Percentiles rank a stretch among this genome's conserved stretches.
Conservation (phyloP, 2,113 vertebrate genomes). For the Rallus limicola region DNA sequence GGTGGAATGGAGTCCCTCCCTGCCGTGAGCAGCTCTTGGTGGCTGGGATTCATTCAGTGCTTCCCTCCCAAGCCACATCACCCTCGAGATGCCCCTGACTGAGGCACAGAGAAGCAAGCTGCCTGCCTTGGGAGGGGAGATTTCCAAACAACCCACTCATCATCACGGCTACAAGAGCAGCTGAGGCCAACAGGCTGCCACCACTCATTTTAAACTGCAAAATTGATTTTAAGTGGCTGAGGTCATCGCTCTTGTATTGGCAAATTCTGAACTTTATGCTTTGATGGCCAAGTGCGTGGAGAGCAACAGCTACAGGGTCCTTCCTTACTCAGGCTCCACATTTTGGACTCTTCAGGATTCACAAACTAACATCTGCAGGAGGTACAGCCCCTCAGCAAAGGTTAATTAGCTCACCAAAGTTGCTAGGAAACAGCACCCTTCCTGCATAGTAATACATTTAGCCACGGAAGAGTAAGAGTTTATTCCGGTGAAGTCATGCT, state of each 20-base stretch:
- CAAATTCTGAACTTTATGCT: neutral
- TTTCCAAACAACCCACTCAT: neutral
- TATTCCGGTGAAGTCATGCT: neutral
- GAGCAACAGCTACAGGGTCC: neutral
- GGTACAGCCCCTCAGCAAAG: neutral
- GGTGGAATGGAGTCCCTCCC: neutral
- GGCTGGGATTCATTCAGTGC: neutral
- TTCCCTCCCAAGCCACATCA: rapidly evolving
- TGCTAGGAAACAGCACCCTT: conserved; percentile 37
- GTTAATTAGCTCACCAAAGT: conserved; percentile 9
- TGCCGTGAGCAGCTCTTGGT: rapidly evolving
- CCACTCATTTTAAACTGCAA: neutral
- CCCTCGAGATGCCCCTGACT: rapidly evolving
- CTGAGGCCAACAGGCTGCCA: neutral
- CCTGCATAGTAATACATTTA: neutral
- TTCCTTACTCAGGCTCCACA: neutral
- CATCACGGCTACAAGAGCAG: neutral
- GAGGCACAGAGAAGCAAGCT: neutral
- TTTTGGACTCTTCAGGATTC: neutral
- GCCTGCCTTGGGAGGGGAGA: neutral
- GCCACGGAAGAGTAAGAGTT: neutral
- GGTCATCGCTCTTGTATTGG: neutral
- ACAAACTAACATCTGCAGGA: neutral
- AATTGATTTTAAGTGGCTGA: neutral
- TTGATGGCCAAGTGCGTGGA: rapidly evolving